Conservation (phyloP, 2,888 invertebrate genomes). For the Leucoptera coffeella region DNA sequence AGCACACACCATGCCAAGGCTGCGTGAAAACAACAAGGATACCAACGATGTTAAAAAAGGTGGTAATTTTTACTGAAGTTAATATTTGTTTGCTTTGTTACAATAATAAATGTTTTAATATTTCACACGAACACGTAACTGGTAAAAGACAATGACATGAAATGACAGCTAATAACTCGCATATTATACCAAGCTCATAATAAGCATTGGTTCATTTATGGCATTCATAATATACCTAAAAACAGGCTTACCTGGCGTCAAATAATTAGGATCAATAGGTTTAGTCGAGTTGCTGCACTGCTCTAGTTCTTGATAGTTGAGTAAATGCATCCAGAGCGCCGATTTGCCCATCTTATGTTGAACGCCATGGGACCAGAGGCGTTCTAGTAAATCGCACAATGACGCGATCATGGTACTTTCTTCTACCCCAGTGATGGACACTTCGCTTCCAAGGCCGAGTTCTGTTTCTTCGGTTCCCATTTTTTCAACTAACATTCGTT, state of each 20-base stretch:
- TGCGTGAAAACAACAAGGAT: slow-evolving; percentile 35
- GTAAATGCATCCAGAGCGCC: slow-evolving; percentile 92
- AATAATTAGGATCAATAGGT: slow-evolving; percentile 45
- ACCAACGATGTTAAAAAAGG: background rate
- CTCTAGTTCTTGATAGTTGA: slow-evolving; percentile 81
- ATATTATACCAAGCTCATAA: no score
- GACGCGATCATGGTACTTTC: slow-evolving; percentile 98
- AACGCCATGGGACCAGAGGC: slow-evolving; percentile 96
- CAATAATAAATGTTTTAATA: no score
- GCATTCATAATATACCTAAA: no score
- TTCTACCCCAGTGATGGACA: slow-evolving; percentile 69
- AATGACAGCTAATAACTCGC: no score
- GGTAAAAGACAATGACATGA: no score
- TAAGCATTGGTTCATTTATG: no score
- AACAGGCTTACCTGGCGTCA: slow-evolving; percentile 41
- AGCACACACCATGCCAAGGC: slow-evolving; percentile 92
- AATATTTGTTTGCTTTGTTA: no score
- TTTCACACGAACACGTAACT: no score
- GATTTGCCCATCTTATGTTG: slow-evolving; percentile 96
- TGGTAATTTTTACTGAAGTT: no score
- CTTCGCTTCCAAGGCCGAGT: slow-evolving; percentile 81
- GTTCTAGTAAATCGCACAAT: slow-evolving; percentile 91
- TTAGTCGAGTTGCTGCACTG: slow-evolving; percentile 54
- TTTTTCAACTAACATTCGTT: slow-evolving; percentile 97
- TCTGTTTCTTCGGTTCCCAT: slow-evolving; percentile 97